Conservation (phyloP, 2,113 vertebrate genomes). For the Numenius arquata region DNA sequence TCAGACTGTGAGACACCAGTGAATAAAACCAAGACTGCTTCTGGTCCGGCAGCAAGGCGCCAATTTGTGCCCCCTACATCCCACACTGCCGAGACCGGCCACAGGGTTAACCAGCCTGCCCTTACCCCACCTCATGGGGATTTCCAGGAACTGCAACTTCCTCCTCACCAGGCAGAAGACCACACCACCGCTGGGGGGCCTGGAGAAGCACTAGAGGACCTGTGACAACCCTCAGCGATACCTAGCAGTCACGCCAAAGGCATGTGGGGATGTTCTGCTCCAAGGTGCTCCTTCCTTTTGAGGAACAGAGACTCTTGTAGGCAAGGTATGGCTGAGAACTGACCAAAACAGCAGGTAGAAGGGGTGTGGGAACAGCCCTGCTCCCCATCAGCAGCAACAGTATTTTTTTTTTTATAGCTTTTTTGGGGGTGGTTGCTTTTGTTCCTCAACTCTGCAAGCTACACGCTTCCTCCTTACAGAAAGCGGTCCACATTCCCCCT, state of each 20-base stretch:
- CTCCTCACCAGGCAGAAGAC: not conserved
- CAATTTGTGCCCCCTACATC: not conserved
- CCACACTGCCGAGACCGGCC: fast-evolving
- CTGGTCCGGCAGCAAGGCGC: not conserved
- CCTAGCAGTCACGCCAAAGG: not conserved
- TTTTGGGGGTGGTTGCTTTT: not conserved
- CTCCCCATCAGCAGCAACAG: not conserved
- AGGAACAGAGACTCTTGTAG: not conserved
- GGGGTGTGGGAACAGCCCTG: not conserved
- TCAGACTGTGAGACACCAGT: not conserved
- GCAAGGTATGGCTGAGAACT: not conserved
- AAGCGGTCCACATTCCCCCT: fast-evolving
- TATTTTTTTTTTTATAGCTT: too few relatives aligned
- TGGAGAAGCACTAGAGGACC: not conserved
- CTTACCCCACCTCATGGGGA: fast-evolving
- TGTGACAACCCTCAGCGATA: fast-evolving
- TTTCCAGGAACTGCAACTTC: not conserved
- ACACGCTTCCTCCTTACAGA: not conserved
- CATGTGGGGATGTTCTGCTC: fast-evolving
- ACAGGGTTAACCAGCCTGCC: not conserved
- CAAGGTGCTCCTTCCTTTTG: not conserved
- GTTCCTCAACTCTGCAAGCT: not conserved
- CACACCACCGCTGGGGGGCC: fast-evolving
- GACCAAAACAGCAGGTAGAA: fast-evolving
- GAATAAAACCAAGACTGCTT: not conserved